These are phyloP conservation scores for Idaea aversata DNA, from an alignment of 2,888 invertebrate species.

Conservation along the genomic window DNA sequence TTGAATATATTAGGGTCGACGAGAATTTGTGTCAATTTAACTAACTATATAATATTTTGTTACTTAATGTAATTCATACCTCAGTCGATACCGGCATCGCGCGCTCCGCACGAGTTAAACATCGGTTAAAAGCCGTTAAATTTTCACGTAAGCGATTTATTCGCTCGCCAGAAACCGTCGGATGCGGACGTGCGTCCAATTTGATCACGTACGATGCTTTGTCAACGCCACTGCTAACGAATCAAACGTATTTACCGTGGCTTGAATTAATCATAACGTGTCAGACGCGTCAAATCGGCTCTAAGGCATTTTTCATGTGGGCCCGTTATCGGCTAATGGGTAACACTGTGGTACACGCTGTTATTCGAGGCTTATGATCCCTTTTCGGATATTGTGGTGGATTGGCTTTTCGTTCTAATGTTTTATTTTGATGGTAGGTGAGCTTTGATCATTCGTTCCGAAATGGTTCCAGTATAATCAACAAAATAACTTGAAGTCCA, in stretches of 20 bases:
- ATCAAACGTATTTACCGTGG: conserved; percentile 42
- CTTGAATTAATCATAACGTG: conserved; percentile 40
- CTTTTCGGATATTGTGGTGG: neutral
- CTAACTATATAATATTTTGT: too few species aligned
- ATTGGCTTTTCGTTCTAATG: neutral
- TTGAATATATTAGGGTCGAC: too few species aligned
- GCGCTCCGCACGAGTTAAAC: conserved; percentile 19
- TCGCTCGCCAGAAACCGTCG: conserved; percentile 19
- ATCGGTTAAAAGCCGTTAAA: conserved; percentile 24
- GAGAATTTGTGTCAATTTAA: too few species aligned
- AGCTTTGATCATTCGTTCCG: neutral
- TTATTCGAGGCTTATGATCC: neutral
- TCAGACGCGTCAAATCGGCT: conserved; percentile 28
- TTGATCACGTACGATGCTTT: conserved; percentile 39
- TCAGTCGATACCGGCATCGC: neutral
- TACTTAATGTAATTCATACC: neutral
- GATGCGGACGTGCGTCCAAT: conserved; percentile 32
- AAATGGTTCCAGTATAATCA: neutral
- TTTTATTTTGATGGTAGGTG: neutral
- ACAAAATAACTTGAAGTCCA: neutral
- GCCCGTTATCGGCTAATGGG: conserved; percentile 1
- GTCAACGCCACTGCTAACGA: conserved; percentile 37
- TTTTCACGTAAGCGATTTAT: conserved; percentile 31
- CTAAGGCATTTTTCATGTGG: conserved; percentile 21
- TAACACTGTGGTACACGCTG: neutral